phyloP scores from a whole-genome alignment of 1,140 invertebrate species.

The Physella acuta region DNA sequence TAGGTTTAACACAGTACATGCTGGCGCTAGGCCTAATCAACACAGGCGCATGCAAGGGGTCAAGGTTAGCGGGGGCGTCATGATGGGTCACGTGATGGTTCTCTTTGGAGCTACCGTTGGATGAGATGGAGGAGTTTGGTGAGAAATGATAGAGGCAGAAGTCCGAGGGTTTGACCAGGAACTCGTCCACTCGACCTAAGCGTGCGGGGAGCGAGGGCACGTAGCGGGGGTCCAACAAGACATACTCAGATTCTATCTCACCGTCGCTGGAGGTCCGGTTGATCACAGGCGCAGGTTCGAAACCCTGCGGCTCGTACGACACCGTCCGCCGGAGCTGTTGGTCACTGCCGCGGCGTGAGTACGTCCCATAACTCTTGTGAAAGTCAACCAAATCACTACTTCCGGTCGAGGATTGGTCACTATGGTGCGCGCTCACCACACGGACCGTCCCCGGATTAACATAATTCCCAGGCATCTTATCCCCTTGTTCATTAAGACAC shows the following conservation, averaged over 20 bases:
- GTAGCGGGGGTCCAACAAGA: conserved; percentile 2
- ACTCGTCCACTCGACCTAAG: background rate
- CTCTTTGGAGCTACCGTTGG: background rate
- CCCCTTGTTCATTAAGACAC: background rate
- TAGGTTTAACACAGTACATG: background rate
- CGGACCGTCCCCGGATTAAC: background rate
- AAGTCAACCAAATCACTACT: background rate
- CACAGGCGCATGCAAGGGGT: background rate
- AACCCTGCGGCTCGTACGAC: conserved; percentile 3
- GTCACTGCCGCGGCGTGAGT: background rate
- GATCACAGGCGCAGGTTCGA: background rate
- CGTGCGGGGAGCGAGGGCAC: background rate
- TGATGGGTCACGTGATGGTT: background rate
- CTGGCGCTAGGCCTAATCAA: background rate
- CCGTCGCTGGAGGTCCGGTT: background rate
- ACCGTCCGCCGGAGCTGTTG: background rate
- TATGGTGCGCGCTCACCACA: background rate
- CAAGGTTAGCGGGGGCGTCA: background rate
- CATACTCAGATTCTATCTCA: conserved; percentile 23
- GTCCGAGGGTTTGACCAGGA: background rate
- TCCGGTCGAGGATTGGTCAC: background rate
- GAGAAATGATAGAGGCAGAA: background rate
- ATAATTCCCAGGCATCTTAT: background rate
- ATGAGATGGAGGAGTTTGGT: background rate
- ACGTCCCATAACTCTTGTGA: background rate